These are phyloP conservation scores for Naso thynnoides DNA, from an alignment of 2,797 vertebrate species.

Conservation along the genomic window DNA sequence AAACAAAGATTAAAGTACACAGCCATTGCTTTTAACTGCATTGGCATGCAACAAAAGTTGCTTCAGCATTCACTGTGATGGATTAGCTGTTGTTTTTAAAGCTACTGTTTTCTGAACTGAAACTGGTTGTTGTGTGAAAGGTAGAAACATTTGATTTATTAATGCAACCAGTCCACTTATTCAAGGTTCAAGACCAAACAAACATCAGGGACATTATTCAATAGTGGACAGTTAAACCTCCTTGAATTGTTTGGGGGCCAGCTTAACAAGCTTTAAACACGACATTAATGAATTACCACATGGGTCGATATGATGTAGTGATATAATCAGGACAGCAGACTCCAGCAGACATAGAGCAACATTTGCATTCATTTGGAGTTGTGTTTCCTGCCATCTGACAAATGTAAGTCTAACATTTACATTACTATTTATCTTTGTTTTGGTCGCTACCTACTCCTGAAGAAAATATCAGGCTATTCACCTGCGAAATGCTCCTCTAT, in stretches of 20 bases:
- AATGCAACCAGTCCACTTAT: background rate
- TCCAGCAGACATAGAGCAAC: background rate
- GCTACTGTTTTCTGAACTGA: background rate
- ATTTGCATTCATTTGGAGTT: background rate
- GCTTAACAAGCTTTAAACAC: background rate
- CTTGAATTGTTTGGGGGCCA: background rate
- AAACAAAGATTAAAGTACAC: background rate
- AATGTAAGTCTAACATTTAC: background rate
- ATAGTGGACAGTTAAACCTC: background rate
- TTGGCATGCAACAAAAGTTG: background rate
- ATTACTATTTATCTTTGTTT: background rate
- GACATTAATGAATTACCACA: background rate
- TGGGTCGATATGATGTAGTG: background rate
- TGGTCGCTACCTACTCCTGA: background rate
- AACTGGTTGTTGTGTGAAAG: background rate
- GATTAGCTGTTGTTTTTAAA: background rate
- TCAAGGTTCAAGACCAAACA: background rate
- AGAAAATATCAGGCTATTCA: background rate
- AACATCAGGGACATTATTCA: background rate
- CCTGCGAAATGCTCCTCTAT: background rate
- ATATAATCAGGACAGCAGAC: background rate
- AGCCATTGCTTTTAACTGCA: background rate
- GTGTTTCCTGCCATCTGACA: background rate
- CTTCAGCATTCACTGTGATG: background rate
- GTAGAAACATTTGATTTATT: slow-evolving; percentile 4